These are phyloP conservation scores for Xylophagus ater DNA, from an alignment of 2,888 invertebrate genomes.

Conservation along the genomic window DNA sequence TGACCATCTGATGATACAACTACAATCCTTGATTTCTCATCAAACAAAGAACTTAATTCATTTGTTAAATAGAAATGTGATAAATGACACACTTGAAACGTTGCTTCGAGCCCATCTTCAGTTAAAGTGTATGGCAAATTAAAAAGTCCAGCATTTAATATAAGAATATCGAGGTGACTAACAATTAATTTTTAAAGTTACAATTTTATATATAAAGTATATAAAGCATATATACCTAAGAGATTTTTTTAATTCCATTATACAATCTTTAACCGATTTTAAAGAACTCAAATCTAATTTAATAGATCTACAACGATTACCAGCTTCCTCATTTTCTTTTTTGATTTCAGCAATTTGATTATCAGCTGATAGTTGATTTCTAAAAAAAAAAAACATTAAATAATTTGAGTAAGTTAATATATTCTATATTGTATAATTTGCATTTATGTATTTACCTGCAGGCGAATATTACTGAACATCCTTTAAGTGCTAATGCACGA, in stretches of 20 bases:
- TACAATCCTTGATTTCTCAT: slow-evolving; percentile 60
- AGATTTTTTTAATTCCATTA: slow-evolving; percentile 43
- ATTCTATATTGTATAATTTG: no score
- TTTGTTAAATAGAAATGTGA: slow-evolving; percentile 70
- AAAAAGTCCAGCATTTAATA: slow-evolving; percentile 75
- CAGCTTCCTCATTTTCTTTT: slow-evolving; percentile 54
- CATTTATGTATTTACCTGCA: slow-evolving; percentile 47
- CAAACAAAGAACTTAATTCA: slow-evolving; percentile 57
- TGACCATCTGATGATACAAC: slow-evolving; percentile 85
- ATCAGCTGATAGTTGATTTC: slow-evolving; percentile 56
- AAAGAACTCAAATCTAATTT: slow-evolving; percentile 59
- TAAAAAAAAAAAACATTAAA: no score
- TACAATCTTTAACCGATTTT: slow-evolving; percentile 56
- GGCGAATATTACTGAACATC: slow-evolving; percentile 78
- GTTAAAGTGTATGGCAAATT: slow-evolving; percentile 61
- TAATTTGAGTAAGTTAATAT: no score
- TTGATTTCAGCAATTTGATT: slow-evolving; percentile 59
- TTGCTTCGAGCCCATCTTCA: slow-evolving; percentile 62
- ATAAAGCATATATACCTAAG: no score
- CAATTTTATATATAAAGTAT: no score
- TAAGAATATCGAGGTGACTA: slow-evolving; percentile 62
- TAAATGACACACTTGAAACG: slow-evolving; percentile 81
- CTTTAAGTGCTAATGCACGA: slow-evolving; percentile 73
- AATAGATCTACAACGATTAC: slow-evolving; percentile 50
- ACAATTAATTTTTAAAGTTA: no score